These are phyloP conservation scores for Helogale parvula DNA, from an alignment of 2,113 vertebrate species.

Conservation along the genomic window DNA sequence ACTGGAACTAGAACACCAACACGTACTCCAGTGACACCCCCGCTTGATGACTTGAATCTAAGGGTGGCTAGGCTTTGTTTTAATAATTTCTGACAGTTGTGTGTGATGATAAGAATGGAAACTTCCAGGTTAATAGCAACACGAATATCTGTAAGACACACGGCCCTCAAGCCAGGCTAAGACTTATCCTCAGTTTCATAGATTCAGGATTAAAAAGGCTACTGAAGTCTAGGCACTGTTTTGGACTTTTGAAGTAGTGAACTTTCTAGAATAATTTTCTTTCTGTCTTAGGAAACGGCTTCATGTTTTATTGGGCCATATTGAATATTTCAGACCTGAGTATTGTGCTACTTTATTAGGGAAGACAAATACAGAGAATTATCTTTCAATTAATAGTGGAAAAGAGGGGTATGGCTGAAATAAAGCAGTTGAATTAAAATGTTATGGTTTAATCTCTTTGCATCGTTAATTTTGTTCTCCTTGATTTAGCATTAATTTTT, in stretches of 20 bases:
- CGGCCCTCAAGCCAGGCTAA: too few species aligned
- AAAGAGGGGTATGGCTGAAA: not conserved
- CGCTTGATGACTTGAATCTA: not conserved
- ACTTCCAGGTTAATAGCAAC: not conserved
- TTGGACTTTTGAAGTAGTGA: not conserved
- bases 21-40: not conserved
- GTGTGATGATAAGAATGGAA: not conserved
- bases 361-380: not conserved
- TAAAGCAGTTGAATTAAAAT: not conserved
- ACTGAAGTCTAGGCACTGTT: not conserved
- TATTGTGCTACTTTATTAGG: not conserved
- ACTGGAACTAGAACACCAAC: not conserved
- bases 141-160: not conserved
- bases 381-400: not conserved
- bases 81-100: not conserved
- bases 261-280: not conserved
- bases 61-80: not conserved
- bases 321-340: not conserved
- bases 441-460: not conserved
- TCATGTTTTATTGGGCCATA: not conserved
- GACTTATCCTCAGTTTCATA: not conserved
- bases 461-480: not conserved
- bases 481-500: not conserved
- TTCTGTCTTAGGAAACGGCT: not conserved
- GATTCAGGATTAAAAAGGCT: not conserved